Conservation (phyloP, 2,113 vertebrate species). For the Peromyscus leucopus region DNA sequence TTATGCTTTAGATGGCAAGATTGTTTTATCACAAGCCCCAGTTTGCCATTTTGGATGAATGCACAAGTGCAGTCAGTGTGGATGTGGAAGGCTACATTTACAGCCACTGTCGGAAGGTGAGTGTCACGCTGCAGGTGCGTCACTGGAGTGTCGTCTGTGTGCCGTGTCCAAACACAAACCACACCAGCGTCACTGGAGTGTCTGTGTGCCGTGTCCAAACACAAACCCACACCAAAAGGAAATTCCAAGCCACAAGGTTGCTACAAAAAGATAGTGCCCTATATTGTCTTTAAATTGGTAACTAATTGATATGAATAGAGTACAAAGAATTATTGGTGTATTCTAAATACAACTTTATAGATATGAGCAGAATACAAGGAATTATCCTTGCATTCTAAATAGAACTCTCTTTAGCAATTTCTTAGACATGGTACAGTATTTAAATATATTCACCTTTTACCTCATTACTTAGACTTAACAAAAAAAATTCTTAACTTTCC, state of each 20-base stretch:
- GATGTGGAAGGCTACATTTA: constrained; percentile 99
- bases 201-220: background rate
- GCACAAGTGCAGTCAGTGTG: constrained; percentile 99
- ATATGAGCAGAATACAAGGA: background rate
- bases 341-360: constrained; percentile 13
- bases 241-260: background rate
- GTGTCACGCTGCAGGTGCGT: background rate
- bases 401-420: background rate
- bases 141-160: rapidly evolving
- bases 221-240: background rate
- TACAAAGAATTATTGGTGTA: background rate
- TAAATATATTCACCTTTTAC: constrained; percentile 1
- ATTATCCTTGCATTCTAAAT: constrained; percentile 31
- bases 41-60: constrained; percentile 99
- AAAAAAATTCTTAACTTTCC: background rate
- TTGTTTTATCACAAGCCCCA: constrained; percentile 99
- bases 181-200: too few species aligned
- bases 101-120: constrained; percentile 96
- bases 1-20: constrained; percentile 93
- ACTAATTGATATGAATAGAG: background rate
- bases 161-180: background rate
- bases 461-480: constrained; percentile 22
- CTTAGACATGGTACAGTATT: constrained; percentile 28
- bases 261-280: background rate
- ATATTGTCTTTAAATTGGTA: background rate